Evolutionary conservation across 1,140 invertebrate species (phyloP), one percentile per base, ranked within the genome.

Genomic region (Formica exsecta): DNA sequence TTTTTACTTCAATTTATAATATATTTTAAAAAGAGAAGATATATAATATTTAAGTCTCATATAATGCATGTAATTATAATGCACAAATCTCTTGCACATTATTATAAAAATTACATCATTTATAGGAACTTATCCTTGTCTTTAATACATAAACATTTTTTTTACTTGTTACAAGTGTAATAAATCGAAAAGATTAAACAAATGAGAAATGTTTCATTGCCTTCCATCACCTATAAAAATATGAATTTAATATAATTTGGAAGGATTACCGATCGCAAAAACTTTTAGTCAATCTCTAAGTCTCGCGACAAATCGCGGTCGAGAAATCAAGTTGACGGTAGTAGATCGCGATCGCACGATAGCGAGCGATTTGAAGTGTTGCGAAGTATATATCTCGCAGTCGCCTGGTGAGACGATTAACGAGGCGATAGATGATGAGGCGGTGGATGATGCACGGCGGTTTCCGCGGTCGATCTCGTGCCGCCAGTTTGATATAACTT

Each of bases 361-460:
- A 73, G 38, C 38, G 66, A 73, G 36, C 29, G 79, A 83, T 73
- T 32, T 0, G 3, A 32, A 32, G 32, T 41, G n/a, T 29, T 25
- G n/a, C 11, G 36, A 81, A 22, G 38, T 68, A 22, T 41, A n/a
- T 11, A 44, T n/a, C 25, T 32, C 13, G 44, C 1, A 54, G 25
- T 65, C 36, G 32, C 22, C 54, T 22, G n/a, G n/a, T 11, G 54
- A 32, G 36, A 73, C 19, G n/a, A 38, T 73, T 74, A 83, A 73
- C 57, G 19, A 83, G 68, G 38, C 38, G 38, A 83, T 48, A 61
- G 65, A 61, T 80, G 75, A 77, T 19, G 64, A 57, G 64, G 64
- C 32, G 66, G 22, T 13, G 19, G 68, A 83, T 74, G 68, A 83
- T 19, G 54, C 68, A 36, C 41, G 66, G 51, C n/a, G 66, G 79